A percentile compares a stretch with the other conserved stretches of the same genome.
Evolutionary conservation across 2,797 vertebrate genomes (phyloP).

Genomic region (Picus viridis): DNA sequence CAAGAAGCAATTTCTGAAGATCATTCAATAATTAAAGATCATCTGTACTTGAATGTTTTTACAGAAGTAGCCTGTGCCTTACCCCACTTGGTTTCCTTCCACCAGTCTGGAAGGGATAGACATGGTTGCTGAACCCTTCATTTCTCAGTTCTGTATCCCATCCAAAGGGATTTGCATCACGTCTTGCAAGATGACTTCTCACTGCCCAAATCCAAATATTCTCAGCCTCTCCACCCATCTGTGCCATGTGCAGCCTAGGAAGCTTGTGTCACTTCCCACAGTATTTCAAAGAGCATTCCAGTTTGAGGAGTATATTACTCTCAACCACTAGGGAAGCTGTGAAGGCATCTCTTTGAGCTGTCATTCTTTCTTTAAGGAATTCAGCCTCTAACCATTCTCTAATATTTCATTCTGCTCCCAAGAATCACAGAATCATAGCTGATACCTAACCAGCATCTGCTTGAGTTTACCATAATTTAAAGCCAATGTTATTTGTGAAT

Average conservation of each 20-base stretch:
- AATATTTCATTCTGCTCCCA: neutral
- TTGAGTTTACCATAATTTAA: neutral
- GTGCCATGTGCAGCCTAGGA: neutral
- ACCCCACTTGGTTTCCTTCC: neutral
- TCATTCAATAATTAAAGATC: neutral
- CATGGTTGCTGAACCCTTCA: neutral
- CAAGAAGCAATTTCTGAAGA: conserved; percentile 40
- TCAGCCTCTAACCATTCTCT: neutral
- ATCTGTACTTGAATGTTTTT: neutral
- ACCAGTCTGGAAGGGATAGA: neutral
- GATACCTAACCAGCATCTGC: neutral
- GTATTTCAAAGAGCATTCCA: conserved; percentile 3
- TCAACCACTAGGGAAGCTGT: neutral
- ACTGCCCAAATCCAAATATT: neutral
- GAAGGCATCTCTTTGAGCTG: neutral
- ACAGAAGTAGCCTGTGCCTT: neutral
- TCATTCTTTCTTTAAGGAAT: neutral
- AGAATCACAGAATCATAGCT: neutral
- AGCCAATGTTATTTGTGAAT: neutral
- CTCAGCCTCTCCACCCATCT: neutral
- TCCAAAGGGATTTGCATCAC: neutral
- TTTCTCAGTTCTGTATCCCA: neutral
- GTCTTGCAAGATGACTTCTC: neutral
- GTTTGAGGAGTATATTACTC: neutral
- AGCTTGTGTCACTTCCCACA: neutral